Conservation (phyloP, 2,888 invertebrate genomes). For the Ctenicera cuprea region DNA sequence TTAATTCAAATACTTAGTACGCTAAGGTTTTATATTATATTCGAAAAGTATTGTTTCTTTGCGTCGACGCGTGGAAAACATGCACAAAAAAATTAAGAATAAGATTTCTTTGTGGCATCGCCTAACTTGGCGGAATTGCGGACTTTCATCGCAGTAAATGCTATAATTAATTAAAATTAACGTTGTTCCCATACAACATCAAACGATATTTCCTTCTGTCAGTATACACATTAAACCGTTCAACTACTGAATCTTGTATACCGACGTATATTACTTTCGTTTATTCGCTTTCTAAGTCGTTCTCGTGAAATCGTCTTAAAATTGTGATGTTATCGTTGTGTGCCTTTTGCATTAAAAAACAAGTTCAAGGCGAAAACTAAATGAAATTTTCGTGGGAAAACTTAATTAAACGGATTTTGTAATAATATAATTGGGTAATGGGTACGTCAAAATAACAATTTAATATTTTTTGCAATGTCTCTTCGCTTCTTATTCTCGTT, state of each 20-base stretch:
- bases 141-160: constrained; percentile 4
- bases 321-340: constrained; percentile 3
- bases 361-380: constrained; percentile 42
- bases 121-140: neutral
- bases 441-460: constrained; percentile 39
- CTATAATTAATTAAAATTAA: neutral
- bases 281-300: constrained; percentile 13
- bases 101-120: neutral
- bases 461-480: constrained; percentile 32
- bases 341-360: constrained; percentile 31
- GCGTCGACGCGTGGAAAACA: constrained; percentile 11
- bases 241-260: too few relatives aligned
- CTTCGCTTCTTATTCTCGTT: neutral
- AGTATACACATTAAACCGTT: too few relatives aligned
- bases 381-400: constrained; percentile 39
- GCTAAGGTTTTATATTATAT: neutral
- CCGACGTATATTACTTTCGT: constrained; percentile 6
- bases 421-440: constrained; percentile 35
- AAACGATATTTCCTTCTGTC: neutral
- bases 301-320: constrained; percentile 13
- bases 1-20: constrained; percentile 8
- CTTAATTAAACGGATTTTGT: constrained; percentile 43
- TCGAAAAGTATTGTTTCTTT: constrained; percentile 8
- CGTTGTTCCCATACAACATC: neutral
- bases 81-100: constrained; percentile 1